A percentile compares a stretch with the other conserved stretches of the same genome.
phyloP scores from a whole-genome alignment of 2,797 vertebrate genomes.

The Phylloscopus collybita region DNA sequence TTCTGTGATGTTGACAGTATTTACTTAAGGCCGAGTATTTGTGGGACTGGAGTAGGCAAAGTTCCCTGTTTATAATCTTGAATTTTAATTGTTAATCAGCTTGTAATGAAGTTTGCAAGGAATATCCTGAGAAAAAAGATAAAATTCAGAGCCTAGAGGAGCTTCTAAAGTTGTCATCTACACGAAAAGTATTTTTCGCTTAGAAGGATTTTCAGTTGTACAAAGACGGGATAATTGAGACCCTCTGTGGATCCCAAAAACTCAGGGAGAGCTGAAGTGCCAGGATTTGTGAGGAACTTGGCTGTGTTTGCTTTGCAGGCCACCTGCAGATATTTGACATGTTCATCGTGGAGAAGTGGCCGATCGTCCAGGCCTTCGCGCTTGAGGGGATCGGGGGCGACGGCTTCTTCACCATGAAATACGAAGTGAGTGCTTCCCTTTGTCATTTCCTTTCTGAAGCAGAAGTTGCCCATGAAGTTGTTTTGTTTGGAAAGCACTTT shows the following conservation, averaged over 20 bases:
- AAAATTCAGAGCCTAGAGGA: rapidly evolving
- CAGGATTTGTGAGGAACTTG: background rate
- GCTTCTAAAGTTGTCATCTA: rapidly evolving
- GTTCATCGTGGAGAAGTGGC: constrained; percentile 98
- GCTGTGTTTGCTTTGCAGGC: constrained; percentile 77
- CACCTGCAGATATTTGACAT: constrained; percentile 95
- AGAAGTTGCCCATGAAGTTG: background rate
- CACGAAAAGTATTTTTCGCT: rapidly evolving
- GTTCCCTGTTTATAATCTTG: background rate
- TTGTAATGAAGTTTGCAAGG: background rate
- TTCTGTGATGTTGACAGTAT: background rate
- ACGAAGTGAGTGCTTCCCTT: constrained; percentile 79
- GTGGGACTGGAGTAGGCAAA: background rate
- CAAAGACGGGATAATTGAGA: background rate
- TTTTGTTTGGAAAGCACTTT: background rate
- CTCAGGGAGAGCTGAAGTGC: background rate
- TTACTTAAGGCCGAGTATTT: background rate
- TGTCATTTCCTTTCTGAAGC: background rate
- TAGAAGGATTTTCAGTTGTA: rapidly evolving
- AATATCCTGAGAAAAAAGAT: background rate
- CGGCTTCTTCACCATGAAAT: constrained; percentile 97
- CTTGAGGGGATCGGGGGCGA: constrained; percentile 96
- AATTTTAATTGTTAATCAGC: background rate
- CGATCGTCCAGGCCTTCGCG: constrained; percentile 95
- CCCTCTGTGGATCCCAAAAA: background rate